Evolutionary conservation across 2,797 vertebrate species (phyloP), one percentile per base, ranked within the genome.

Genomic region (Schizothorax lantsangensis): DNA sequence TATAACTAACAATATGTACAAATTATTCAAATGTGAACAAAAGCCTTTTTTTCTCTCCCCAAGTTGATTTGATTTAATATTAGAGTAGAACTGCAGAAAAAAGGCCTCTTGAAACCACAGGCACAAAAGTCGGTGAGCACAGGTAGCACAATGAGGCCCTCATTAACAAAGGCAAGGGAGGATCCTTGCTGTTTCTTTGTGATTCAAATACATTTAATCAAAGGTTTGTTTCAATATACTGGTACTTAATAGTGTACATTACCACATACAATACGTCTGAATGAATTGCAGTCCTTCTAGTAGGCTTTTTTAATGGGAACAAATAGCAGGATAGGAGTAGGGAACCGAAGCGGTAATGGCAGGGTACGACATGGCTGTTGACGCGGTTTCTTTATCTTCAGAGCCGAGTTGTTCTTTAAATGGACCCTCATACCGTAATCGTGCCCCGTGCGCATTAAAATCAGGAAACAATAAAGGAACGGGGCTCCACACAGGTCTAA

Each of bases 141-240:
- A 95, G 93, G 95, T 94, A 94, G 92, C 91, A 92, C 93, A 95
- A 94, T 94, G 93, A 94, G 89, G 91, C 89, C 89, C 93, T 92
- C 92, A 93, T 93, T 94, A 95, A 92, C 92, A 94, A 95, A 92
- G 93, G 93, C 92, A 86, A 89, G 93, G 91, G 93, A 94, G 93
- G 92, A 89, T 92, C 93, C 95, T 94, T 92, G 93, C 95, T 95
- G 94, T 95, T 94, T 94, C 95, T 96, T 96, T 96, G 95, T 96
- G 92, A 96, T 96, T 96, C 94, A 96, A 95, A 96, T 96, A 91
- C 93, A 94, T 95, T 96, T 96, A 96, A 96, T 96, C 94, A 96
- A 94, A 95, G 95, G 95, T 96, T 95, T 96, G 95, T 95, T 95
- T 95, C 95, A 93, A 94, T 94, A 95, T 93, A 90, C 93, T 89